Base-by-base conservation (phyloP, 2,888 invertebrate species). In the Meiosimyza decipiens region DNA sequence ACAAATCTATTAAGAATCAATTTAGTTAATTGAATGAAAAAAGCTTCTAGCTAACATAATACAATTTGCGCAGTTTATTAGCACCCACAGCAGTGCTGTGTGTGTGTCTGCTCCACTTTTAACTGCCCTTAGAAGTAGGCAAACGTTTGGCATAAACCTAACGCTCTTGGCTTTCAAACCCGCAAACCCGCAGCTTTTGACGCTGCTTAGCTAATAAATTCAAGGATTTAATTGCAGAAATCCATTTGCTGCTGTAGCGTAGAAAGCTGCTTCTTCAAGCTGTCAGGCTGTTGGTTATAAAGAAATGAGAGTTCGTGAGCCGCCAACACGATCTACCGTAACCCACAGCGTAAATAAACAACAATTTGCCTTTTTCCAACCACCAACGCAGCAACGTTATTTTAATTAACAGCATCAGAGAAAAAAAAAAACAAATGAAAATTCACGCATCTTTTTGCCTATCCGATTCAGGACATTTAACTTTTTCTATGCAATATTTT, bases 191-290 rank as follows among this genome's bases (percentile, higher is more conserved):
- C 60, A 60, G 40, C 64, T 51, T 13, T n/a, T 15, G 22, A 52
- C 33, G 11, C 28, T 9, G 15, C 7, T 65, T 52, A 47, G 52
- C 18, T 63, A 63, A 54, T 71, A 54, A 63, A 47, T 49, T 63
- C 55, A 15, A 63, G 33, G 47, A 71, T 71, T 63, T 71, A 54
- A 71, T 62, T 70, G 62, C 33, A 70, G 18, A 40, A 50, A 60
- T n/a, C 33, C 33, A 62, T 62, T 62, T 62, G 18, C 18, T n/a
- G n/a, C 7, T n/a, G 54, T 54, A 12, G 18, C 54, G 7, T 18
- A 54, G n/a, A 16, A 16, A 54, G 7, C n/a, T 54, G 54, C 54
- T 16, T 1, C 6, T 9, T 16, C 52, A 12, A 16, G 54, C 54
- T n/a, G 54, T 6, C 40, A 9, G 9, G 40, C 40, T 40, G 40